Percentiles rank a stretch among this genome's conserved stretches.
These are phyloP conservation scores for Xiphydria camelus DNA, from an alignment of 2,888 invertebrate species.

Conservation along the genomic window DNA sequence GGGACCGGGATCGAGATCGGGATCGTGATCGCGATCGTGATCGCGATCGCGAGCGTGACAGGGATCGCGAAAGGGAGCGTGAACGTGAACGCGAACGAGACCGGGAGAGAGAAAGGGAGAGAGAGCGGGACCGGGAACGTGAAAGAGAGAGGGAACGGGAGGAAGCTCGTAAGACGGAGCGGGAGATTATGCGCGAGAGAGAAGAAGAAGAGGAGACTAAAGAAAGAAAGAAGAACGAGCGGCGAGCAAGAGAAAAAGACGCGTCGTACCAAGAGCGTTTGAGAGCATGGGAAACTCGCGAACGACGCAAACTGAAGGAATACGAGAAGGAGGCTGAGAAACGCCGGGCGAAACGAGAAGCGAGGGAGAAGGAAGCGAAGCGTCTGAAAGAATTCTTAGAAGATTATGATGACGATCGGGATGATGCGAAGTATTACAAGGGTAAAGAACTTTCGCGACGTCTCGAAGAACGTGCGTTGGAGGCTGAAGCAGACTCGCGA, in stretches of 20 bases:
- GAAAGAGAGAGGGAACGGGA: constrained; percentile 61
- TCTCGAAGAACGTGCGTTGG: constrained; percentile 89
- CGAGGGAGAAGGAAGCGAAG: constrained; percentile 89
- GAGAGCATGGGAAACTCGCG: constrained; percentile 84
- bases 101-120: constrained; percentile 63
- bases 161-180: constrained; percentile 61
- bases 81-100: constrained; percentile 67
- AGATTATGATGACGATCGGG: constrained; percentile 98
- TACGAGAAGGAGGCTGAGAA: constrained; percentile 86
- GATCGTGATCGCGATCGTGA: constrained; percentile 54
- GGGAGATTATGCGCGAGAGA: constrained; percentile 73
- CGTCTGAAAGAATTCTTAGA: constrained; percentile 96
- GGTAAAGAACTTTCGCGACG: constrained; percentile 88
- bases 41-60: constrained; percentile 56
- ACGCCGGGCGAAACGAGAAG: constrained; percentile 82
- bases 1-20: constrained; percentile 46
- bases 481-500: constrained; percentile 88
- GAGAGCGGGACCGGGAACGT: constrained; percentile 60
- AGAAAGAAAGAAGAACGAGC: constrained; percentile 86
- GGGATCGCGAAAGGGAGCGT: constrained; percentile 65
- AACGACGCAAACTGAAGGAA: constrained; percentile 87
- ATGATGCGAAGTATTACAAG: constrained; percentile 96
- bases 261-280: constrained; percentile 91
- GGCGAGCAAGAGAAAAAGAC: constrained; percentile 92
- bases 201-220: constrained; percentile 91